Conservation (phyloP, 1,140 invertebrate genomes). For the Drosophila equinoxialis region DNA sequence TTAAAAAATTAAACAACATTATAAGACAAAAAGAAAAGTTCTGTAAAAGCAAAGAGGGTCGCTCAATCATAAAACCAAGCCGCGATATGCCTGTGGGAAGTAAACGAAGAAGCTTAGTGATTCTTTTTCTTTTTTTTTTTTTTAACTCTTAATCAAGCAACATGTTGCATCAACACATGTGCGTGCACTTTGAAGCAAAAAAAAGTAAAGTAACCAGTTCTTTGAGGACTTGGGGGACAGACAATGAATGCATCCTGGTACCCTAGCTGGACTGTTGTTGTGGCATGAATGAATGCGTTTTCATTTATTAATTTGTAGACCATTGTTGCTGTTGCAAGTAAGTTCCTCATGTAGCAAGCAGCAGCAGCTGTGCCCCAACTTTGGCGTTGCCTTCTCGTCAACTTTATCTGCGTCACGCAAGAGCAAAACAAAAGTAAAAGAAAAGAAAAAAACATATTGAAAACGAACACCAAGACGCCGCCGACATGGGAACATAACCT, state of each 20-base stretch:
- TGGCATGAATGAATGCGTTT: conserved; percentile 78
- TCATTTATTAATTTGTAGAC: conserved; percentile 73
- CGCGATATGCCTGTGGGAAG: conserved; percentile 27
- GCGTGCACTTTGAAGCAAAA: conserved; percentile 35
- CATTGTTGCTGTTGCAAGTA: conserved; percentile 45
- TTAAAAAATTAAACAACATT: conserved; percentile 63
- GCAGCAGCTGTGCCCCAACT: conserved; percentile 36
- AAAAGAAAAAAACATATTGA: conserved; percentile 30
- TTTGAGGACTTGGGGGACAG: background rate
- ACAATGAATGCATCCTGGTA: conserved; percentile 9
- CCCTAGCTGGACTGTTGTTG: conserved; percentile 25
- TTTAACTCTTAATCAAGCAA: conserved; percentile 62
- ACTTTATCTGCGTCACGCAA: conserved; percentile 64
- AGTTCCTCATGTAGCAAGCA: conserved; percentile 22
- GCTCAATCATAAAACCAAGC: conserved; percentile 52
- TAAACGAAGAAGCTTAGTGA: no score
- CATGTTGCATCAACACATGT: conserved; percentile 71
- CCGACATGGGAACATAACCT: conserved; percentile 72
- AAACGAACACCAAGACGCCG: conserved; percentile 38
- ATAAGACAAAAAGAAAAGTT: conserved; percentile 10
- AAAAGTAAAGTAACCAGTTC: conserved; percentile 18
- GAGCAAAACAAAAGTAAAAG: conserved; percentile 38
- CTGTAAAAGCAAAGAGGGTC: background rate
- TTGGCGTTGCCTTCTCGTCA: conserved; percentile 25
- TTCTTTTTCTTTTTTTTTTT: no score